Evolutionary conservation across 2,113 vertebrate genomes (phyloP), one percentile per base, ranked within the genome.

Genomic region (human (Homo sapiens)): DNA sequence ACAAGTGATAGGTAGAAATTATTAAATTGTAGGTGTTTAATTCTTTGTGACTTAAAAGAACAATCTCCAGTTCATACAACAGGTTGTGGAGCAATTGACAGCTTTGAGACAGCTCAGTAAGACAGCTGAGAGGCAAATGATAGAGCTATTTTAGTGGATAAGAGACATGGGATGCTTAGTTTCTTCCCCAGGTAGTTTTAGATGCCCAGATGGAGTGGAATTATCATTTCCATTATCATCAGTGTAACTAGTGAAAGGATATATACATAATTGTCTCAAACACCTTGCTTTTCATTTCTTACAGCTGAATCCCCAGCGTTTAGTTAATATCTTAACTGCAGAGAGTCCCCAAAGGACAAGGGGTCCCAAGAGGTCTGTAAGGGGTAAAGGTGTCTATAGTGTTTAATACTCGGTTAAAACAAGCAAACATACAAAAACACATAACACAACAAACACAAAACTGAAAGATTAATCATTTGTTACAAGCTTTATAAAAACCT

Each of bases 391-490:
- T 45, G 18, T 45, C 16, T 25, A 1, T 40, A 8, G 13, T 68
- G 4, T 88, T 96, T 81, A 85, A 73, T 57, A 66, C 8, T 70
- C 64, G 6, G 64, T 45, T 88, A 66, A 97, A 92, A 32, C 18
- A 90, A 80, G 1, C 50, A 94, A 80, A 78, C 11, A 90, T 59
- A 25, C 6, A 84, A 52, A 57, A 7, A n/a, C 38, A 93, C 20
- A 70, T 1, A 87, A 43, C 1, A 78, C 12, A 43, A 43, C 22
- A 78, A 68, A 68, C 9, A 57, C 14, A 50, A 55, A 87, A 35
- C 8, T 66, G 11, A 90, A 80, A 85, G n/a, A 38, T 61, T 30
- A 83, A 55, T 52, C 57, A 12, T 70, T 78, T 78, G 1, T 78
- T 94, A 52, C 32, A 75, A 78, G 14, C 4, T 81, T 93, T 80